Base-by-base conservation (phyloP, 2,888 invertebrate genomes). In the Agrypnus murinus region DNA sequence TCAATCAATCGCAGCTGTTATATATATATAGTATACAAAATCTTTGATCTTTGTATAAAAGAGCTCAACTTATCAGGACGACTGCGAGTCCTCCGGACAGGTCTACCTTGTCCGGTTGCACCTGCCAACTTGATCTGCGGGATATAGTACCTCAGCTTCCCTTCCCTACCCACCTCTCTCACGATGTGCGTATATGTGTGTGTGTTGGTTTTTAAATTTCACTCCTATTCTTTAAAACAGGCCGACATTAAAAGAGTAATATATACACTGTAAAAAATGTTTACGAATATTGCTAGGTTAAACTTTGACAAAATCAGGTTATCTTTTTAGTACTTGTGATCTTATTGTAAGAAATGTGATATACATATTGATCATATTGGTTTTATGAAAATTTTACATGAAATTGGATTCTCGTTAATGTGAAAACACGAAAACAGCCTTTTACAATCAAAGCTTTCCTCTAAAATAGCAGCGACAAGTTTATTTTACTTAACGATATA, bases 61-160 rank as follows among this genome's bases (percentile, higher is more conserved):
- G 60, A 17, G 46, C 34, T 67, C 60, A 25, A 69, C 69, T 69
- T 69, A 25, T 65, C 66, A 34, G 67, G 64, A 12, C 66, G 36
- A 67, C 58, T 67, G 45, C 34, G 50, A 59, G 53, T 53, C 62
- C 67, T 58, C 50, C 62, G 58, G 68, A 73, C 73, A 73, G 63
- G 73, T 74, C 69, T 71, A 69, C 74, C 76, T 76, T 74, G 76
- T 76, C 73, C 64, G 65, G 60, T 75, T 76, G 74, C 76, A 76
- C 76, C 76, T 76, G 76, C 76, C 76, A 74, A 73, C 75, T 74
- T 69, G 74, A 73, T 76, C 74, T 58, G 74, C 75, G 64, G 66
- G 69, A 65, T 72, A 67, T 71, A 66, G 64, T 25, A 3, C 25
- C 65, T 63, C 72, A 71, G 69, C 69, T 69, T 73, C 64, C 75